Evolutionary conservation across 1,140 invertebrate genomes (phyloP).

Genomic region (Heliconius hermathena): DNA sequence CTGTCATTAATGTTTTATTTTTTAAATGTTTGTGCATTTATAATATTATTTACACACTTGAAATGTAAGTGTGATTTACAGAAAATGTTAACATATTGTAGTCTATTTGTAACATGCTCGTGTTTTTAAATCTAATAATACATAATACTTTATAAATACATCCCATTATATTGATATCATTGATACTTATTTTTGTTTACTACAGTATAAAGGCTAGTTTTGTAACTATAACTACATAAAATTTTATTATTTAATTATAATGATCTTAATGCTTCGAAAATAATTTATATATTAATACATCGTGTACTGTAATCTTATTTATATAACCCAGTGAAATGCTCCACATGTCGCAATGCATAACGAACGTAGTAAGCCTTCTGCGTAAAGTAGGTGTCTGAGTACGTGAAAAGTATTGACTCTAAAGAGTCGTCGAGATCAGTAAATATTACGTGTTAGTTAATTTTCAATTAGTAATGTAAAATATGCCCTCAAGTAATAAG

Average conservation of each 20-base stretch:
- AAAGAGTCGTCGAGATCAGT: not conserved
- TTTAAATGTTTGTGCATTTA: not conserved
- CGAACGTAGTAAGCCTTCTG: not conserved
- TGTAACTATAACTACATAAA: not conserved
- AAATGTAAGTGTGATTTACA: not conserved
- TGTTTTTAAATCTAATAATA: not conserved
- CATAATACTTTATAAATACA: not conserved
- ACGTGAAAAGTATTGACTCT: not conserved
- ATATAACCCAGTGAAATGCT: conserved; percentile 8
- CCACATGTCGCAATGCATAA: not conserved
- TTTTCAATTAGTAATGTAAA: not conserved
- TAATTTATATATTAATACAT: not conserved
- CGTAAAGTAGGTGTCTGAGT: not conserved
- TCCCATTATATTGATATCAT: not conserved
- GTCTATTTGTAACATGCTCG: not conserved
- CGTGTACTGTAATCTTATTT: conserved; percentile 3
- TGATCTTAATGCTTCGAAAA: not conserved
- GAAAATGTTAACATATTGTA: not conserved
- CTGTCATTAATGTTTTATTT: not conserved
- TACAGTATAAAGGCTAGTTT: not conserved
- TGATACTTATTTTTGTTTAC: not conserved
- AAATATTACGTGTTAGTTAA: conserved; percentile 27
- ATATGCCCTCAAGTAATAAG: too few species aligned
- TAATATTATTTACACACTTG: not conserved
- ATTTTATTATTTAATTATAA: not conserved